Conservation (phyloP, 2,113 vertebrate genomes). For the Sceloporus undulatus region DNA sequence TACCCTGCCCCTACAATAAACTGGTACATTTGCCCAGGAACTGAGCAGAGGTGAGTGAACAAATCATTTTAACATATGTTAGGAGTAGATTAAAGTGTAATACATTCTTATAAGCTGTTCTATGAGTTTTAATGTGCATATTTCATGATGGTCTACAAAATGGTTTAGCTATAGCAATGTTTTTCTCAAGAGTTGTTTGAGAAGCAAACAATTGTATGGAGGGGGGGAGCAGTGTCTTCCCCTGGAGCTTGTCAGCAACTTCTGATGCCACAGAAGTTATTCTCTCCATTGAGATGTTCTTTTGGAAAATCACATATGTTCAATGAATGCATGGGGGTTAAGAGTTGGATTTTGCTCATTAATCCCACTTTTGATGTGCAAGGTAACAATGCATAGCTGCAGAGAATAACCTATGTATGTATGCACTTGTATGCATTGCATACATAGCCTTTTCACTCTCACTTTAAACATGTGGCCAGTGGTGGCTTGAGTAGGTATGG, state of each 20-base stretch:
- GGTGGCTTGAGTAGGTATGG: too few relatives aligned
- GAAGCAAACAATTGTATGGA: background rate
- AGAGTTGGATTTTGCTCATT: background rate
- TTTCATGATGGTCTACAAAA: background rate
- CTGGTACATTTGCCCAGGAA: conserved; percentile 93
- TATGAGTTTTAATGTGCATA: background rate
- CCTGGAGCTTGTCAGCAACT: background rate
- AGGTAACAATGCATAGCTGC: background rate
- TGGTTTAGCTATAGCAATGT: background rate
- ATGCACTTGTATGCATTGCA: background rate
- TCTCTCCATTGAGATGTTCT: background rate
- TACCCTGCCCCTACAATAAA: conserved; percentile 92
- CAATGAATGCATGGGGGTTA: background rate
- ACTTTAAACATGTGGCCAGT: background rate
- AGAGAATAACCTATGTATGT: background rate
- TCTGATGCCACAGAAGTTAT: background rate
- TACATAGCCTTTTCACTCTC: background rate
- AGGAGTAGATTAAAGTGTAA: conserved; percentile 14
- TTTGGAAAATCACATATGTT: background rate
- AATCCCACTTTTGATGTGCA: background rate
- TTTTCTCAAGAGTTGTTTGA: background rate
- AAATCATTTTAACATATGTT: conserved; percentile 39
- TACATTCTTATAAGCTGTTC: background rate
- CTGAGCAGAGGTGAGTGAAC: conserved; percentile 85
- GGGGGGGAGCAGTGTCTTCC: background rate